phyloP scores from a whole-genome alignment of 2,797 vertebrate species.

The Hemibagrus guttatus region DNA sequence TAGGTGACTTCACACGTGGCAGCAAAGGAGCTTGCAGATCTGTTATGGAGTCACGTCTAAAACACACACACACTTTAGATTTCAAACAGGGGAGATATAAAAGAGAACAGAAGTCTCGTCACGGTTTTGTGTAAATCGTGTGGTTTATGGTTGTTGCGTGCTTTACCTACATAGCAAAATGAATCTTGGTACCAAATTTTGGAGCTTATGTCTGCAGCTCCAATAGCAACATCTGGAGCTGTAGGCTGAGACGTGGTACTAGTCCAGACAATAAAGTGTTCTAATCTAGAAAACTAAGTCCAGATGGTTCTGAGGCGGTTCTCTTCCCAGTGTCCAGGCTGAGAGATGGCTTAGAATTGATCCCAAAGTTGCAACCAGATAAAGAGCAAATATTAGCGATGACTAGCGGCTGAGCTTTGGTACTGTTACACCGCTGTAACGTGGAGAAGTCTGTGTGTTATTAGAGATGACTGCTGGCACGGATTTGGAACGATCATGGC shows the following conservation, averaged over 20 bases:
- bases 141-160: background rate
- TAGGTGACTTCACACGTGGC: constrained; percentile 20
- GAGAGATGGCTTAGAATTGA: constrained; percentile 10
- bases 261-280: too few species aligned
- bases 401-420: background rate
- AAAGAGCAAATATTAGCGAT: background rate
- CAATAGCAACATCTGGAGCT: too few species aligned
- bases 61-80: constrained; percentile 27
- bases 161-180: background rate
- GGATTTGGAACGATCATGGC: background rate
- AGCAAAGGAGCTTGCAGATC: constrained; percentile 18
- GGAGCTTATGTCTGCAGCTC: background rate
- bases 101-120: background rate
- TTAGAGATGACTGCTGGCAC: background rate
- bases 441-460: background rate
- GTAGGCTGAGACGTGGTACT: background rate
- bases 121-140: background rate
- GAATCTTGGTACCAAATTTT: background rate
- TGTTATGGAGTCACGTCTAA: constrained; percentile 17
- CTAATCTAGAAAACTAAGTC: background rate
- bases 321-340: background rate
- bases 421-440: background rate
- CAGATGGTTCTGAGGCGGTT: background rate
- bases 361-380: background rate
- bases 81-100: constrained; percentile 21